Percentiles rank a stretch among this genome's conserved stretches.
Conservation (phyloP, 2,888 invertebrate genomes). For the Acleris laterana region DNA sequence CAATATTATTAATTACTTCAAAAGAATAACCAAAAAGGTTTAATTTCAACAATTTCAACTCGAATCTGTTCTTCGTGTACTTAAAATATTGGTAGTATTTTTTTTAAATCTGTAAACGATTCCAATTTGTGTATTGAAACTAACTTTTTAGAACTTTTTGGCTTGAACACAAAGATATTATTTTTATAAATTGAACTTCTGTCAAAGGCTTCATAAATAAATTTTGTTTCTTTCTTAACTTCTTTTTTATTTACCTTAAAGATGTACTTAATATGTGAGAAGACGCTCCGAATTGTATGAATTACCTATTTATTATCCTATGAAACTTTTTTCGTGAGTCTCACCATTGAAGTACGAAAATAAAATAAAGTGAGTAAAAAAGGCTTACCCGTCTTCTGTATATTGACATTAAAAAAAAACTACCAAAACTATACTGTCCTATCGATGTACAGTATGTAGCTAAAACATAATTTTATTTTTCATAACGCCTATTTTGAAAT, state of each 20-base stretch:
- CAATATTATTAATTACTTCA: conserved; percentile 49
- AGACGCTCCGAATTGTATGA: not conserved
- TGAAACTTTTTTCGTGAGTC: too few species aligned
- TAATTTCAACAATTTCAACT: conserved; percentile 45
- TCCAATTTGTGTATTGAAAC: conserved; percentile 14
- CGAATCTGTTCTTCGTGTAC: conserved; percentile 42
- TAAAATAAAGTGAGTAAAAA: too few species aligned
- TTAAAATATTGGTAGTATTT: conserved; percentile 35
- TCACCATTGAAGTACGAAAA: too few species aligned
- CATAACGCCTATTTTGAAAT: too few species aligned
- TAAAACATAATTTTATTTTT: too few species aligned
- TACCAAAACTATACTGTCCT: too few species aligned
- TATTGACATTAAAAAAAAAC: too few species aligned
- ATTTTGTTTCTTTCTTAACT: not conserved
- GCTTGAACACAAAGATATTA: conserved; percentile 12
- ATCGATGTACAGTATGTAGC: too few species aligned
- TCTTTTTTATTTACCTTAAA: too few species aligned
- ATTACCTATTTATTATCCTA: too few species aligned
- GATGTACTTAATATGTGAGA: too few species aligned
- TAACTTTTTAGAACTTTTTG: not conserved
- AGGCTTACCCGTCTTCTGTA: too few species aligned
- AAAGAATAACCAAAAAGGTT: conserved; percentile 45
- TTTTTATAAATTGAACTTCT: conserved; percentile 2
- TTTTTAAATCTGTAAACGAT: conserved; percentile 4
- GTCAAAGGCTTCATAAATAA: not conserved